Percentiles rank a stretch among this genome's conserved stretches.
Evolutionary conservation across 2,113 vertebrate genomes (phyloP).

Genomic region (Triplophysa dalaica): DNA sequence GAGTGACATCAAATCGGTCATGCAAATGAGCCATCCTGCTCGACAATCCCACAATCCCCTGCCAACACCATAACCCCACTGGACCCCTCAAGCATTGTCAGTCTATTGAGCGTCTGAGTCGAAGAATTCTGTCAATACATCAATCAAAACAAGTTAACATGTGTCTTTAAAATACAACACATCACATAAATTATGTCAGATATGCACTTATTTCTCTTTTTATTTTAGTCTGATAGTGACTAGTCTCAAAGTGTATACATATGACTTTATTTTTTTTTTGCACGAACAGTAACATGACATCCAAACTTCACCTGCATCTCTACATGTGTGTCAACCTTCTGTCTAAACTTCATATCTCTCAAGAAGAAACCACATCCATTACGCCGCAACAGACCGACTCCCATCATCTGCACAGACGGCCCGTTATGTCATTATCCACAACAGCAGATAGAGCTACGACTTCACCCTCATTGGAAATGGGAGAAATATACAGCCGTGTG

Average conservation of each 20-base stretch:
- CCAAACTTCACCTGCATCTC: neutral
- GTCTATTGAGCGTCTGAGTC: no score
- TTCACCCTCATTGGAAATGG: constrained; percentile 38
- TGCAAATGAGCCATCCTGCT: constrained; percentile 27
- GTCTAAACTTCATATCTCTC: constrained; percentile 9
- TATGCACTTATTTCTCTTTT: no score
- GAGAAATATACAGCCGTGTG: constrained; percentile 14
- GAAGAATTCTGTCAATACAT: no score
- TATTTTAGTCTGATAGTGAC: no score
- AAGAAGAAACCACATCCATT: constrained; percentile 29
- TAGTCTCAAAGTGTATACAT: no score
- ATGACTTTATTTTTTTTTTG: neutral
- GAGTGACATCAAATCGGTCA: constrained; percentile 52
- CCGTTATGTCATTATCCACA: constrained; percentile 39
- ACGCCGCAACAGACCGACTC: constrained; percentile 2
- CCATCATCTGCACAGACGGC: constrained; percentile 1
- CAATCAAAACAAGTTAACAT: no score
- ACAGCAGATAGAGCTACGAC: neutral
- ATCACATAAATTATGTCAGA: no score
- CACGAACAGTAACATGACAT: neutral
- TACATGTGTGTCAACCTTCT: neutral
- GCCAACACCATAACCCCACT: no score
- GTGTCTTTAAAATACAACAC: no score
- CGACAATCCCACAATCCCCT: no score
- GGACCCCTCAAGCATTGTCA: no score